phyloP scores from a whole-genome alignment of 2,888 invertebrate species.

The Zootermopsis nevadensis region DNA sequence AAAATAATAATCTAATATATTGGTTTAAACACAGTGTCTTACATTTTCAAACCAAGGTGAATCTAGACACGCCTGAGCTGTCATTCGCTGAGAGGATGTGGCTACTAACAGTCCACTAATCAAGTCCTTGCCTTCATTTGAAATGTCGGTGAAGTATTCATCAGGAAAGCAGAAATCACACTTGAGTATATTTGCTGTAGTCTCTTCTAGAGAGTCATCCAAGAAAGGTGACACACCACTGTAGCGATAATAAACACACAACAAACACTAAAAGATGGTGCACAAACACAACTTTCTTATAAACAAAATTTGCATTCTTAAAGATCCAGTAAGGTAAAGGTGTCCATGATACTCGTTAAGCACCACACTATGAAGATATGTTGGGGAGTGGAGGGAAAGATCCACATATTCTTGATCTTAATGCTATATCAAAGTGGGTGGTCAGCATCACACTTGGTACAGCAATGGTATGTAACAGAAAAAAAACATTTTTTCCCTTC shows the following conservation, averaged over 20 bases:
- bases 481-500: too few species aligned
- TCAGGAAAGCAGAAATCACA: conserved; percentile 86
- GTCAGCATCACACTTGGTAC: too few species aligned
- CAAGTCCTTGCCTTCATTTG: conserved; percentile 75
- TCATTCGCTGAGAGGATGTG: conserved; percentile 66
- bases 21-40: conserved; percentile 10
- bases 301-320: not conserved
- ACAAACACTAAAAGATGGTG: too few species aligned
- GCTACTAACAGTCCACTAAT: conserved; percentile 74
- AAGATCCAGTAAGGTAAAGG: too few species aligned
- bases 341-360: too few species aligned
- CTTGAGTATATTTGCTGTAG: conserved; percentile 83
- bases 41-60: conserved; percentile 65
- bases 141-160: conserved; percentile 78
- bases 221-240: conserved; percentile 84
- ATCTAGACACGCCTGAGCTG: conserved; percentile 62
- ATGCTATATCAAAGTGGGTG: too few species aligned
- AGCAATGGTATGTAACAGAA: too few species aligned
- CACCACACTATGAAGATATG: too few species aligned
- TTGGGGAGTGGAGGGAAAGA: too few species aligned
- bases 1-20: too few species aligned
- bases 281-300: not conserved
- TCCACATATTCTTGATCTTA: too few species aligned
- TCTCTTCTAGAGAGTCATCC: conserved; percentile 85
- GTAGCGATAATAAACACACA: conserved; percentile 55